phyloP scores from a whole-genome alignment of 2,797 vertebrate species.

The Myotis planiceps region DNA sequence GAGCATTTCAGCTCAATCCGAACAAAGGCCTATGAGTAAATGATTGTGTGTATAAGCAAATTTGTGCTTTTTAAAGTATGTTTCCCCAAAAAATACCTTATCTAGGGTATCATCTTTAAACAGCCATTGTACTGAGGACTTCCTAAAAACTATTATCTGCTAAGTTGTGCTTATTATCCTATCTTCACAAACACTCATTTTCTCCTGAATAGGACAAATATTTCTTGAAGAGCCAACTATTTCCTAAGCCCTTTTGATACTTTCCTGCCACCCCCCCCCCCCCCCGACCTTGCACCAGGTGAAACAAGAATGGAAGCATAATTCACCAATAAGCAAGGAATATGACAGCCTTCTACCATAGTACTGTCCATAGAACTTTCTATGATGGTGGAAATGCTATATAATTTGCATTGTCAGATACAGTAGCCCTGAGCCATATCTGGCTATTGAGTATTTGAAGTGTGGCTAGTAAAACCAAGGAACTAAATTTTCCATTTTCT shows the following conservation, averaged over 20 bases:
- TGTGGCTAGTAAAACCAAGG: not conserved
- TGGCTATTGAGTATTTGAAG: not conserved
- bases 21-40: not conserved
- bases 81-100: not conserved
- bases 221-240: conserved; percentile 57
- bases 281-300: not conserved
- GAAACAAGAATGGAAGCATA: conserved; percentile 36
- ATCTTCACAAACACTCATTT: conserved; percentile 58
- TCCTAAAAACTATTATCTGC: conserved; percentile 43
- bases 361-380: not conserved
- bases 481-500: not conserved
- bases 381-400: not conserved
- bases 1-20: not conserved
- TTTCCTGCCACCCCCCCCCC: not conserved
- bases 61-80: not conserved
- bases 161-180: conserved; percentile 58
- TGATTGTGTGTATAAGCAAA: not conserved
- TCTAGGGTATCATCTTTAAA: conserved; percentile 27
- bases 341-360: not conserved
- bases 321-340: not conserved
- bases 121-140: conserved; percentile 3
- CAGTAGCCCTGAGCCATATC: not conserved
- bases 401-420: not conserved
- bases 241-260: conserved; percentile 28
- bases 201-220: conserved; percentile 52